Conservation (phyloP, 2,797 vertebrate species). For the Megalops cyprinoides region DNA sequence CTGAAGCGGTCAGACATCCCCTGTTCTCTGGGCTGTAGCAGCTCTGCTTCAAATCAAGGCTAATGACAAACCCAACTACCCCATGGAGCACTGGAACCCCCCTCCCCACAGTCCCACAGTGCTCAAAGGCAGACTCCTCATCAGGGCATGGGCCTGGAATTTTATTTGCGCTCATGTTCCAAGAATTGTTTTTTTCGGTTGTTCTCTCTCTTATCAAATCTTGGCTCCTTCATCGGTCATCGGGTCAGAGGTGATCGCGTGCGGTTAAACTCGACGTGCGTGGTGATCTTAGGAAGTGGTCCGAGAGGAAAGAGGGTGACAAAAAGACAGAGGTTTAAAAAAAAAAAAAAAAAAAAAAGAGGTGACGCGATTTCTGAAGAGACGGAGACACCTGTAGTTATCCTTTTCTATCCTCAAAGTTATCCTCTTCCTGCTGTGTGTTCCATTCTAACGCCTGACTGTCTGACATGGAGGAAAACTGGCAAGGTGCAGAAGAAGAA, state of each 20-base stretch:
- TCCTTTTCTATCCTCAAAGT: too few relatives aligned
- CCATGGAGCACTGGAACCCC: neutral
- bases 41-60: slow-evolving; percentile 1
- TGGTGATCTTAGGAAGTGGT: neutral
- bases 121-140: slow-evolving; percentile 48
- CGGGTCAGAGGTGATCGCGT: neutral
- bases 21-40: neutral
- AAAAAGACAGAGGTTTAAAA: neutral
- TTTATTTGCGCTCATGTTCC: slow-evolving; percentile 49
- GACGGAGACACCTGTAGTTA: neutral
- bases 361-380: too few relatives aligned
- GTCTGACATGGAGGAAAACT: neutral
- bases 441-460: neutral
- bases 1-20: slow-evolving; percentile 41
- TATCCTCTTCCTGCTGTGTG: neutral
- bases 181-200: slow-evolving; percentile 56
- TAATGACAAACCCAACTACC: neutral
- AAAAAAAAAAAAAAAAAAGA: too few relatives aligned
- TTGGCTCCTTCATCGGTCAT: neutral
- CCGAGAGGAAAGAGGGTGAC: neutral
- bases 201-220: neutral
- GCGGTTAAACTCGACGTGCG: neutral
- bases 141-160: slow-evolving; percentile 39
- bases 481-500: neutral
- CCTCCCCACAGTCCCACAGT: slow-evolving; percentile 33